Base-by-base conservation (phyloP, 2,113 vertebrate species). In the Scartelaos histophorus region DNA sequence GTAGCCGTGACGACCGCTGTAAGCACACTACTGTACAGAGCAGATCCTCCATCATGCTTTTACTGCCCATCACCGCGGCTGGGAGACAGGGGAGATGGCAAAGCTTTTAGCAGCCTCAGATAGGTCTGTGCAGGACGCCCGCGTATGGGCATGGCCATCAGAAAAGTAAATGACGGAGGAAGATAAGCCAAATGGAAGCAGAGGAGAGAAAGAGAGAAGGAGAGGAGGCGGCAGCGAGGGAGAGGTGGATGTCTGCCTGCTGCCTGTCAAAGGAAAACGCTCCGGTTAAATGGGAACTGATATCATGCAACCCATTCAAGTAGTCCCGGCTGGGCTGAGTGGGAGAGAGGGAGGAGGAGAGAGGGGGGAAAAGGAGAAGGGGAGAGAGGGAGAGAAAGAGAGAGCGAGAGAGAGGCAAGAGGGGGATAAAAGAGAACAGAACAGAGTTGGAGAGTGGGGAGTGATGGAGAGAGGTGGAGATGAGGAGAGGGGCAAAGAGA, bases 31-130 rank as follows among this genome's bases (percentile, higher is more conserved):
- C 87, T 83, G 87, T 87, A 88, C 84, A 67, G 78, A 79, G 79
- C 79, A 76, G 34, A 79, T 88, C 85, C 83, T 90, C 86, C 87
- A 92, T 92, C 89, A 92, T 81, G 82, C 79, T 87, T 92, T 91
- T 91, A 92, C 88, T 86, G 87, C 90, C 88, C 90, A 90, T 90
- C 87, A 84, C 86, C 57, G 81, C 81, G 78, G 86, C 87, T 84
- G 86, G 88, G 84, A 86, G 82, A 88, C 87, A 85, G 80, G 76
- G 81, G 85, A 85, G 87, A 89, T 88, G 88, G 88, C 81, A 83
- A 85, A 82, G 88, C 90, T 92, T 91, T 92, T 91, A 91, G 87
- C 80, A 60, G 80, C 71, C 83, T 82, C 84, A 90, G 89, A 90
- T 90, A 91, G 82, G 72, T 79, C 85, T 75, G 21, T 65, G 85